Base-by-base conservation (phyloP, 2,113 vertebrate genomes). In the Grallaria varia region DNA sequence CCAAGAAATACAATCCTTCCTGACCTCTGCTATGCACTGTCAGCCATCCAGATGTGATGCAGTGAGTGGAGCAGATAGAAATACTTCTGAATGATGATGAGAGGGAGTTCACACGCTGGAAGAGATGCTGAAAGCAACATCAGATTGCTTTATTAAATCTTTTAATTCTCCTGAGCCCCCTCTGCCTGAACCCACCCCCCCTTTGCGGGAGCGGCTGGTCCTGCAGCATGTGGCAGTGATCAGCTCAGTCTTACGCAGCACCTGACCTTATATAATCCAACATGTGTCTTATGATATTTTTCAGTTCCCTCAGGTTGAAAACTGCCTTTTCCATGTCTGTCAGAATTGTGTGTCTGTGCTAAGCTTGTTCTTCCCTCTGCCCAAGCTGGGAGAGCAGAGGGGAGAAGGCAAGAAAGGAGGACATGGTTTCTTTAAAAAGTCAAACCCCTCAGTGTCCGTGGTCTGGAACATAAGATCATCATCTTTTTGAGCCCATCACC, bases 1-100 rank as follows among this genome's bases (percentile, higher is more conserved):
- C 16, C 16, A 50, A 95, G 81, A 62, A 87, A 92, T 71, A 67
- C 30, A 68, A 79, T 67, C 66, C 67, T 87, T 97, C 71, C 95
- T 95, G 90, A 73, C 89, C 89, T 97, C 93, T 91, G 2, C 90
- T 88, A 71, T 23, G 55, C 17, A 60, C 81, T 93, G 68, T 45
- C 89, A 96, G 92, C 89, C 84, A 87, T 30, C 71, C 94, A 91
- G 89, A 95, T 53, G 80, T 53, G 92, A 62, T 86, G 94, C 92
- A 82, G 73, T 37, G 80, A 93, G 60, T 12, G 23, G 30, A 93
- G 67, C 69, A 96, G 88, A 71, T 92, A 91, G 85, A 90, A 84
- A 81, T 75, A 31, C 18, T 58, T 87, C 49, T 52, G n/a, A 87
- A 75, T 15, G n/a, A 71, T 59, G 87, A 82, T 85, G 80, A 90